Evolutionary conservation across 2,113 vertebrate species (phyloP).

Genomic region (Chloebia gouldiae): DNA sequence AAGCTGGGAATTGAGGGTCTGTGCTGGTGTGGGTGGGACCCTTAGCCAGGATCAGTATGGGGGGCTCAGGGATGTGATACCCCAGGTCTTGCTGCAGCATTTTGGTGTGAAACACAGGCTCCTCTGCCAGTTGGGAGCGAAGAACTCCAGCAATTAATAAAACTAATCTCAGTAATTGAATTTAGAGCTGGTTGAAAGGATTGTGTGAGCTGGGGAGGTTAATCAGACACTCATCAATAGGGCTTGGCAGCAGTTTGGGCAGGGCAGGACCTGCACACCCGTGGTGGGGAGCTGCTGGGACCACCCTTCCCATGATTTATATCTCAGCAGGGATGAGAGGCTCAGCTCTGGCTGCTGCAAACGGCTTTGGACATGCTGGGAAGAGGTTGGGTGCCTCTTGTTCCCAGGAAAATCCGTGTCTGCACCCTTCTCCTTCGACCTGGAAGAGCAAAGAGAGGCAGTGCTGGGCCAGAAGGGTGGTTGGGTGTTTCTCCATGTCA

Average conservation of each 20-base stretch:
- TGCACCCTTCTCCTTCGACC: neutral
- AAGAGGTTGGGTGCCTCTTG: accelerated
- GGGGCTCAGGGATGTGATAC: neutral
- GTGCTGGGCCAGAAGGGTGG: neutral
- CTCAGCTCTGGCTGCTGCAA: neutral
- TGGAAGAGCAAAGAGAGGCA: neutral
- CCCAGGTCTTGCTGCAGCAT: accelerated
- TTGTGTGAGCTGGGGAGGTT: neutral
- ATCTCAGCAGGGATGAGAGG: accelerated
- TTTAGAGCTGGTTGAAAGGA: neutral
- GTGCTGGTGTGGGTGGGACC: neutral
- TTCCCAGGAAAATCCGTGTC: neutral
- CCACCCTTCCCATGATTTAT: accelerated
- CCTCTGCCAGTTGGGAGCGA: neutral
- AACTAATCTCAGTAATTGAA: neutral
- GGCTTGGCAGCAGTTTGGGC: neutral
- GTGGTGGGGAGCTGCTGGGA: neutral
- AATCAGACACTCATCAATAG: neutral
- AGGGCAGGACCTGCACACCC: accelerated
- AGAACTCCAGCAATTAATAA: neutral
- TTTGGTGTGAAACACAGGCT: neutral
- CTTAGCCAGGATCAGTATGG: accelerated
- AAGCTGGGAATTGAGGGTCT: neutral
- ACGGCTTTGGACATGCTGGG: neutral
- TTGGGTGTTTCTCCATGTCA: neutral